Conservation (phyloP, 2,888 invertebrate species). For the Eilema sororculum region DNA sequence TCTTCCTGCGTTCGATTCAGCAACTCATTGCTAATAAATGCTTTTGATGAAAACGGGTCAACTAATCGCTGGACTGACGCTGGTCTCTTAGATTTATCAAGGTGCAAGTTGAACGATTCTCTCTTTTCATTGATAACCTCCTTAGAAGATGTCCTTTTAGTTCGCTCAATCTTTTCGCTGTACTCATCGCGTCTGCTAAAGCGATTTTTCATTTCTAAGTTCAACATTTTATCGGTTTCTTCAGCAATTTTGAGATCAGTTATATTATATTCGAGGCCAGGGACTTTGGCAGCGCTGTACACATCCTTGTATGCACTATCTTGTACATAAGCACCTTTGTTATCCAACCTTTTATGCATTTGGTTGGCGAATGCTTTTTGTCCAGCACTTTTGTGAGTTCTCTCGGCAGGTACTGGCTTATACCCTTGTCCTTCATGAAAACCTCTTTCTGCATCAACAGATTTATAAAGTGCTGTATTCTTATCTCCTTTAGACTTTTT, state of each 20-base stretch:
- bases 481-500: conserved; percentile 79
- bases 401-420: conserved; percentile 78
- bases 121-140: conserved; percentile 73
- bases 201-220: conserved; percentile 76
- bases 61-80: conserved; percentile 74
- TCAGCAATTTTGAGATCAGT: conserved; percentile 85
- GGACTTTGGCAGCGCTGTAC: conserved; percentile 80
- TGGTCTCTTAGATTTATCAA: conserved; percentile 76
- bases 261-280: conserved; percentile 81
- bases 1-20: conserved; percentile 69
- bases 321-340: conserved; percentile 83
- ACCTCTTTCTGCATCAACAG: conserved; percentile 70
- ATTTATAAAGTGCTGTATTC: conserved; percentile 70
- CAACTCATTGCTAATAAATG: conserved; percentile 78
- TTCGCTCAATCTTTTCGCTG: conserved; percentile 69
- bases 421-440: conserved; percentile 69
- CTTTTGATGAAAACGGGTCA: conserved; percentile 77
- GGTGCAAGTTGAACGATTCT: conserved; percentile 73
- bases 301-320: conserved; percentile 83
- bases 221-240: conserved; percentile 82
- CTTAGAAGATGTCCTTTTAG: conserved; percentile 74
- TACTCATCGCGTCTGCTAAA: conserved; percentile 78
- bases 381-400: conserved; percentile 79
- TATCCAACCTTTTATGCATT: conserved; percentile 84
- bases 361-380: conserved; percentile 84